Percentiles rank a stretch among this genome's conserved stretches.
These are phyloP conservation scores for Hedychridium roseum DNA, from an alignment of 2,888 invertebrate species.

Conservation along the genomic window DNA sequence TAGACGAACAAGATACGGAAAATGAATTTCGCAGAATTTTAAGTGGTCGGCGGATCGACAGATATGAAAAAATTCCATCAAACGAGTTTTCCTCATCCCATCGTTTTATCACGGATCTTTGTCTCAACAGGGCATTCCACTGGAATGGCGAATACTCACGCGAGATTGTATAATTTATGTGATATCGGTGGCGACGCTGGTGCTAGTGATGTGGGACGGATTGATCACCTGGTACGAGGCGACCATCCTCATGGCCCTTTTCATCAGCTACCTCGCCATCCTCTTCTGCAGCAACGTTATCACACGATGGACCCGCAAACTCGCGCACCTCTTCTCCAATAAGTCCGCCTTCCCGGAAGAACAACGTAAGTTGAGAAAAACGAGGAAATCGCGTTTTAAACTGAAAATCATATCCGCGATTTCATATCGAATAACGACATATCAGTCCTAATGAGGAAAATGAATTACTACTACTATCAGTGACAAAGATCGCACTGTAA, in stretches of 20 bases:
- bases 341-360: conserved; percentile 18
- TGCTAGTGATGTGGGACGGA: conserved; percentile 81
- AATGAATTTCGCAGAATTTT: no score
- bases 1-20: no score
- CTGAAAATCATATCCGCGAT: no score
- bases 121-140: conserved; percentile 71
- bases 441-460: no score
- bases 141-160: conserved; percentile 83
- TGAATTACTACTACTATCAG: no score
- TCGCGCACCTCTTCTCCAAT: conserved; percentile 15
- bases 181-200: conserved; percentile 74
- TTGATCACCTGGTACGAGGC: conserved; percentile 83
- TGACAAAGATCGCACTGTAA: no score
- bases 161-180: conserved; percentile 83
- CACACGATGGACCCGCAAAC: conserved; percentile 28
- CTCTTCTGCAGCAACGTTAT: conserved; percentile 62
- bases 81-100: no score
- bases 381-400: no score
- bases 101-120: no score
- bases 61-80: no score
- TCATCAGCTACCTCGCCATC: conserved; percentile 78
- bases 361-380: conserved; percentile 38
- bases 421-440: no score
- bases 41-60: no score
- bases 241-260: conserved; percentile 74